phyloP scores from a whole-genome alignment of 2,113 vertebrate genomes.

The Lasiurus cinereus region DNA sequence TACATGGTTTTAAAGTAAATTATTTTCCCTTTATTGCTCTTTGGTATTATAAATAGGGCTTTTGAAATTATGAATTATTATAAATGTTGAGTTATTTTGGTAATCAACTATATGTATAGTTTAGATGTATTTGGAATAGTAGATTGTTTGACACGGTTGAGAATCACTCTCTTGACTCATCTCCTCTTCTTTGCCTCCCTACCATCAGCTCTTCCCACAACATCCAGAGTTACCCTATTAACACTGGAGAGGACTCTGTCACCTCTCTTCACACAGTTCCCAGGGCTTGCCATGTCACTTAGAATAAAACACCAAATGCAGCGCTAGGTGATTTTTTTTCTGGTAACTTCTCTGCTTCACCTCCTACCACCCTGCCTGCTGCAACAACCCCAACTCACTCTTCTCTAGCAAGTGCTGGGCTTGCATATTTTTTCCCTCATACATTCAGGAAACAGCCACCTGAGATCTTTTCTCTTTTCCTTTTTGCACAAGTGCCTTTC shows the following conservation, averaged over 20 bases:
- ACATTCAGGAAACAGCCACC: neutral
- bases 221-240: neutral
- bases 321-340: neutral
- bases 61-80: slow-evolving; percentile 4
- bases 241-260: neutral
- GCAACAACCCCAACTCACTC: neutral
- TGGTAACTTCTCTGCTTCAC: neutral
- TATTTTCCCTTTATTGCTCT: neutral
- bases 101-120: neutral
- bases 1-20: neutral
- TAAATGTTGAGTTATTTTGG: neutral
- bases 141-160: neutral
- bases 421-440: neutral
- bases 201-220: neutral
- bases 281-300: neutral
- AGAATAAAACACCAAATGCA: neutral
- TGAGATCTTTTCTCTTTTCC: neutral
- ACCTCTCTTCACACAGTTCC: neutral
- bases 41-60: neutral
- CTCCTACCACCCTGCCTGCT: neutral
- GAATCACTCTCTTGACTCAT: neutral
- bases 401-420: neutral
- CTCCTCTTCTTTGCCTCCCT: neutral
- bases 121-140: neutral
- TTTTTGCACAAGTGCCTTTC: neutral